phyloP scores from a whole-genome alignment of 2,797 vertebrate genomes.

The Clangula hyemalis region DNA sequence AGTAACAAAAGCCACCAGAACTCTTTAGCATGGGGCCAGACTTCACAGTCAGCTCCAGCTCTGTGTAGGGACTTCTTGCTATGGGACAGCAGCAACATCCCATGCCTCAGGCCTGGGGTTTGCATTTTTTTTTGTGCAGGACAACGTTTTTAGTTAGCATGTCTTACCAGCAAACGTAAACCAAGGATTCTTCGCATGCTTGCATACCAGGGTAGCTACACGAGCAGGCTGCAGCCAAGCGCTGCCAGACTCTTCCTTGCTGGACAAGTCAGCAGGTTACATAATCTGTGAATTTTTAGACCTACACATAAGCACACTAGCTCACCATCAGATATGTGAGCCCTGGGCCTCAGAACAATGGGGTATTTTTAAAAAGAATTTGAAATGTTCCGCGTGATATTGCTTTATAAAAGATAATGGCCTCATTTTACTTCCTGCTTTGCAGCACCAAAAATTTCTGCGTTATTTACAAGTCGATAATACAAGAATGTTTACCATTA shows the following conservation, averaged over 20 bases:
- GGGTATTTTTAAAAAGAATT: constrained; percentile 51
- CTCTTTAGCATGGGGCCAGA: not conserved
- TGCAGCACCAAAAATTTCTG: constrained; percentile 5
- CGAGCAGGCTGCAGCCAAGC: accelerated
- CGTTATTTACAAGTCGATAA: constrained; percentile 39
- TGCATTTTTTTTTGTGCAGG: not conserved
- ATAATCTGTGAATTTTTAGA: constrained; percentile 16
- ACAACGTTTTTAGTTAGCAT: not conserved
- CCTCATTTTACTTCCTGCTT: constrained; percentile 31
- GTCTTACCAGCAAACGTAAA: not conserved
- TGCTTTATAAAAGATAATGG: constrained; percentile 56
- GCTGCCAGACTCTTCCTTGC: not conserved
- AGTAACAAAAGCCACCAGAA: not conserved
- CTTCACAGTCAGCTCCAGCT: not conserved
- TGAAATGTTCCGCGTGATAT: not conserved
- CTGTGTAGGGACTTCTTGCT: not conserved
- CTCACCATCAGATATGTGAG: constrained; percentile 23
- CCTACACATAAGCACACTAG: not conserved
- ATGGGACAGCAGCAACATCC: not conserved
- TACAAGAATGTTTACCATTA: not conserved
- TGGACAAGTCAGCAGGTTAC: not conserved
- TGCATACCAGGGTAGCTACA: not conserved
- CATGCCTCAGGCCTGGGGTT: not conserved
- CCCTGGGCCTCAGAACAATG: constrained; percentile 40
- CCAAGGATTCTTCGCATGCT: not conserved